Evolutionary conservation across 2,113 vertebrate genomes (phyloP).

Genomic region (Zosterops lateralis): DNA sequence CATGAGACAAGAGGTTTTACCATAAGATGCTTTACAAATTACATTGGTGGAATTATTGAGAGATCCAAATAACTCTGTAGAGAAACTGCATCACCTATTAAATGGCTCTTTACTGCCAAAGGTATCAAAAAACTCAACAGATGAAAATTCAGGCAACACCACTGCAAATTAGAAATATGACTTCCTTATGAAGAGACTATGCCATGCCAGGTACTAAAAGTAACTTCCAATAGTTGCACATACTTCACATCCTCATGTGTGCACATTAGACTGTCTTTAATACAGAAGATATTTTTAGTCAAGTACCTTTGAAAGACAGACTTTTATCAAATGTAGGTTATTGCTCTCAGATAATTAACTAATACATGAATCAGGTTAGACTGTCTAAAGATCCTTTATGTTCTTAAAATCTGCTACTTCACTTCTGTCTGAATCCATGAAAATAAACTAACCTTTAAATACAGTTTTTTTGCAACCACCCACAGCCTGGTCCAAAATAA

Average conservation of each 20-base stretch:
- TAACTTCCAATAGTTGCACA: neutral
- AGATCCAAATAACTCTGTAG: neutral
- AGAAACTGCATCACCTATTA: neutral
- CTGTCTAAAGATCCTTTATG: neutral
- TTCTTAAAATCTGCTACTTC: neutral
- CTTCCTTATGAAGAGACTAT: neutral
- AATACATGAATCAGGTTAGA: neutral
- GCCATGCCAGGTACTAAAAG: neutral
- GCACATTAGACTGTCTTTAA: neutral
- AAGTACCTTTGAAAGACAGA: neutral
- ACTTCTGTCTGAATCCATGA: neutral
- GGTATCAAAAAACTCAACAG: neutral
- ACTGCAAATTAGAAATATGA: neutral
- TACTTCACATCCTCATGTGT: neutral
- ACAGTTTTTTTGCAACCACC: neutral
- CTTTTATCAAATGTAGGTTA: neutral
- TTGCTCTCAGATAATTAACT: neutral
- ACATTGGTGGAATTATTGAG: neutral
- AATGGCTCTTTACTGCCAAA: neutral
- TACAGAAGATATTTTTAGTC: neutral
- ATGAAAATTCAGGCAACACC: neutral
- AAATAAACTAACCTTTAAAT: neutral
- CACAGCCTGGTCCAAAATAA: neutral
- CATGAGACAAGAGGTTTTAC: neutral
- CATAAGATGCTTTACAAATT: neutral